These are phyloP conservation scores for Drosophila putrida DNA, from an alignment of 2,888 invertebrate genomes.

Conservation along the genomic window DNA sequence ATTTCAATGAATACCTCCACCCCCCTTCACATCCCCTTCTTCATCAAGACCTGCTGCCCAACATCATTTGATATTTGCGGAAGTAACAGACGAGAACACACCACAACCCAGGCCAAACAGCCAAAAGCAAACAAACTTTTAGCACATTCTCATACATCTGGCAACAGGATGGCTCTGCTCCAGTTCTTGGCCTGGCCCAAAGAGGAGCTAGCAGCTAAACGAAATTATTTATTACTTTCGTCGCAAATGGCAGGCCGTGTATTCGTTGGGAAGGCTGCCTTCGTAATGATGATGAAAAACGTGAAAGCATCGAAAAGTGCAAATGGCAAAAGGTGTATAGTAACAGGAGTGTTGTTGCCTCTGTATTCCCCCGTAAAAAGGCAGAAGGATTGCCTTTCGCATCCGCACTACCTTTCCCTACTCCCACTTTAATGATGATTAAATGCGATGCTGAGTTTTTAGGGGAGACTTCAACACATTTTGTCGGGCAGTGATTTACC, in stretches of 20 bases:
- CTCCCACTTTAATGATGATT: constrained; percentile 75
- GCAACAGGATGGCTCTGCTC: constrained; percentile 41
- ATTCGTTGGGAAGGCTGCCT: constrained; percentile 30
- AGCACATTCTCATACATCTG: constrained; percentile 68
- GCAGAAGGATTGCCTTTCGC: constrained; percentile 67
- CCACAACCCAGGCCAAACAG: constrained; percentile 16
- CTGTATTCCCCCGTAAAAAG: constrained; percentile 22
- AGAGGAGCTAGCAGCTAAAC: constrained; percentile 59
- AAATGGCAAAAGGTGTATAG: constrained; percentile 75
- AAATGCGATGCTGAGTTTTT: constrained; percentile 64
- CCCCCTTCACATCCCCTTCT: neutral
- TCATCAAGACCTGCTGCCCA: constrained; percentile 3
- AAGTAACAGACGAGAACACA: constrained; percentile 51
- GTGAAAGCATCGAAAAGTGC: constrained; percentile 82
- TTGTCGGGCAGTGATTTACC: constrained; percentile 59
- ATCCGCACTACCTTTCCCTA: constrained; percentile 11
- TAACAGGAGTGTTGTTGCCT: constrained; percentile 16
- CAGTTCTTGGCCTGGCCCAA: constrained; percentile 50
- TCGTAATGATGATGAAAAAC: constrained; percentile 81
- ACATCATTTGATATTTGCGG: constrained; percentile 74
- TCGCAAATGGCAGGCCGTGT: constrained; percentile 55
- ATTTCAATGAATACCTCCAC: constrained; percentile 66
- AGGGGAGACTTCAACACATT: constrained; percentile 50
- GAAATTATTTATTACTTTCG: constrained; percentile 80
- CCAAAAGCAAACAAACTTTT: constrained; percentile 78